Base-by-base conservation (phyloP, 2,888 invertebrate species). In the Latrodectus hesperus region DNA sequence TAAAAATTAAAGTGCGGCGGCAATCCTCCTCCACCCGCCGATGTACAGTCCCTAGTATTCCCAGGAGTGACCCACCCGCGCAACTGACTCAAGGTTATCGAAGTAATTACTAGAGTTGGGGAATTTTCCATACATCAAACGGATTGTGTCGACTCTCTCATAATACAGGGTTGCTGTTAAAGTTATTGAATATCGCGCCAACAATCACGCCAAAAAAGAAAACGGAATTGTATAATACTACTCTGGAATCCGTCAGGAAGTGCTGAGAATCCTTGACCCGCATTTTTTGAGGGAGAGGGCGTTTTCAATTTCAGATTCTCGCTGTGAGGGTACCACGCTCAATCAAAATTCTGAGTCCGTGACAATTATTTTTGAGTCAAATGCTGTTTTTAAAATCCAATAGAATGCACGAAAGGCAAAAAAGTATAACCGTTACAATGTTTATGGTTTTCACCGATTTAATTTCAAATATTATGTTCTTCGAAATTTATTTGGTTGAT, bases 121-220 rank as follows among this genome's bases (percentile, higher is more conserved):
- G 83, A 76, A 68, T 68, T 76, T 52, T 49, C 77, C 77, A 84
- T 84, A 84, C 84, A 84, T 84, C 84, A 84, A 65, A 52, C 53
- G 51, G 84, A 84, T 84, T 84, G 72, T 78, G 84, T 84, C 79
- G 65, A 74, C 73, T 52, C 60, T 67, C 67, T 70, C 55, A 52
- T 70, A 71, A 17, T 5, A 16, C 22, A 65, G 81, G 81, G 81
- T 81, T 81, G 67, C 81, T 26, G 65, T 11, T 26, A 26, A 12
- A 51, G 16, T 68, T 52, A 26, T 73, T 22, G 49, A 9, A 17
- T 38, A 8, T n/a, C 0, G n/a, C 75, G 82, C 82, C 82, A 82
- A 82, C 10, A 9, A 26, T 38, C 14, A 38, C 38, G 72, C 72
- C n/a, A 65, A 53, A 68, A n/a, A 16, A 9, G 16, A 65, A 51